Evolutionary conservation across 2,888 invertebrate genomes (phyloP).

Genomic region (Lottia scabra): DNA sequence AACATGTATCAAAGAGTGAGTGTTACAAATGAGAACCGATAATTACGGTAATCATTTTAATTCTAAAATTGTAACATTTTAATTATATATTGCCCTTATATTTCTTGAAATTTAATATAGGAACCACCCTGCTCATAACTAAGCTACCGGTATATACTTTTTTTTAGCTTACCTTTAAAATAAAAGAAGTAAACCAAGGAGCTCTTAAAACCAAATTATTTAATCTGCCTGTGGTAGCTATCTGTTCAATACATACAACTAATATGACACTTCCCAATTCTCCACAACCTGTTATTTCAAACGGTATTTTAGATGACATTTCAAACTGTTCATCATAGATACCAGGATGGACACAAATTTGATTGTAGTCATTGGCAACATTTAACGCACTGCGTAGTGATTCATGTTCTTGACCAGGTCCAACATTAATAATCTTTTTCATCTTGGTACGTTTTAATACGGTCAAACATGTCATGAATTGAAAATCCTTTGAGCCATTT

Average conservation of each 20-base stretch:
- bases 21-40: too few species aligned
- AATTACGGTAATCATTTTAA: too few species aligned
- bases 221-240: conserved; percentile 52
- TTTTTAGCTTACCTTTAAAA: conserved; percentile 49
- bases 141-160: too few species aligned
- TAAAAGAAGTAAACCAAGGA: conserved; percentile 63
- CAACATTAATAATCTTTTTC: conserved; percentile 56
- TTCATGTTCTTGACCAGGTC: conserved; percentile 47
- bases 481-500: conserved; percentile 34
- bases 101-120: too few species aligned
- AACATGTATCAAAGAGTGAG: too few species aligned
- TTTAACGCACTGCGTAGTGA: conserved; percentile 55
- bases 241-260: conserved; percentile 60
- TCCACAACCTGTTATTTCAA: conserved; percentile 60
- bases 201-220: conserved; percentile 62
- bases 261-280: conserved; percentile 59
- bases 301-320: conserved; percentile 61
- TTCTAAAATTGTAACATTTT: too few species aligned
- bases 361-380: conserved; percentile 57
- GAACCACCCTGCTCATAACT: too few species aligned
- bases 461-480: conserved; percentile 42
- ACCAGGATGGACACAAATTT: conserved; percentile 59
- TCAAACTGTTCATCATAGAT: conserved; percentile 65
- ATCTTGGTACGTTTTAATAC: conserved; percentile 45
- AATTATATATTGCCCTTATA: too few species aligned